Percentiles rank a stretch among this genome's conserved stretches.
phyloP scores from a whole-genome alignment of 1,140 invertebrate species.

The Drosophila prosaltans region DNA sequence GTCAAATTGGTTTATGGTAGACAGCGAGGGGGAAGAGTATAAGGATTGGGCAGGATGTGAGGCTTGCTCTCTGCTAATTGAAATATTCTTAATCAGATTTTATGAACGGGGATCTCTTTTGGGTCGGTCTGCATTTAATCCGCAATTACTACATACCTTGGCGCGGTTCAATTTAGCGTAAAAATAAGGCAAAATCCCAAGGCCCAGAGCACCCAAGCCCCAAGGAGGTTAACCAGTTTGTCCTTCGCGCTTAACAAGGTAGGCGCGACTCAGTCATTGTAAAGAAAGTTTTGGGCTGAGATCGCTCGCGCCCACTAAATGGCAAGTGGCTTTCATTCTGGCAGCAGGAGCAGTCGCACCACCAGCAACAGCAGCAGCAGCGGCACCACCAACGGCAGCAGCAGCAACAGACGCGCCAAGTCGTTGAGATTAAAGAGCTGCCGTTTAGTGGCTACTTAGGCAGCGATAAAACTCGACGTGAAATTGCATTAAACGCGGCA shows the following conservation, averaged over 20 bases:
- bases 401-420: conserved; percentile 45
- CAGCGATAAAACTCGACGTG: conserved; percentile 75
- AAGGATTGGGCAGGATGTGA: background rate
- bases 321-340: conserved; percentile 27
- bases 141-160: conserved; percentile 62
- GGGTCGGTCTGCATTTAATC: conserved; percentile 68
- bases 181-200: conserved; percentile 55
- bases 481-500: conserved; percentile 72
- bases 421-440: conserved; percentile 81
- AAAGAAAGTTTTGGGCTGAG: conserved; percentile 57
- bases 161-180: conserved; percentile 73
- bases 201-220: too few species aligned
- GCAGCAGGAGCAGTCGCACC: background rate
- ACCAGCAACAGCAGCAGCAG: background rate
- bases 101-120: conserved; percentile 37
- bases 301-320: conserved; percentile 9
- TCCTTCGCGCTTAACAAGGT: conserved; percentile 77
- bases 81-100: conserved; percentile 82
- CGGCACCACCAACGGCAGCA: too few species aligned
- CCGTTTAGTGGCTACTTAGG: conserved; percentile 81
- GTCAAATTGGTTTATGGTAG: conserved; percentile 26
- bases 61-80: conserved; percentile 60
- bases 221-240: conserved; percentile 39
- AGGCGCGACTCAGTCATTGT: conserved; percentile 50
- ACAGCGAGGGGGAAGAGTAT: conserved; percentile 18